Evolutionary conservation across 1,140 invertebrate genomes (phyloP), one percentile per base, ranked within the genome.

Genomic region (Acromyrmex echinatior): DNA sequence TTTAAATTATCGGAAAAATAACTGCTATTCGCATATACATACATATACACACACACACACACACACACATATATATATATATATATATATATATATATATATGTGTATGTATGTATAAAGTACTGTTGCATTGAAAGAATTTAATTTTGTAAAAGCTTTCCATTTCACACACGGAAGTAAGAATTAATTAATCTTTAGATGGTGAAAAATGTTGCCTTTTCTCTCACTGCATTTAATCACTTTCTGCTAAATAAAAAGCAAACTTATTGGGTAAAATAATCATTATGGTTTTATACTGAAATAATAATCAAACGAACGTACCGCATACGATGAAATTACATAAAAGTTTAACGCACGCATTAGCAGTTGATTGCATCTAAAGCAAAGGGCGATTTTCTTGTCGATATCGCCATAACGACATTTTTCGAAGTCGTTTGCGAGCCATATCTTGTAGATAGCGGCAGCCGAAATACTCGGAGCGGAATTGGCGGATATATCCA

Each of bases 401-500:
- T 18, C 81, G 60, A 65, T 14, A 25, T 35, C 3, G 7, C 28
- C 31, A 49, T 5, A 35, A 35, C 31, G 31, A 35, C 74, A 56
- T 66, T 74, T 66, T 79, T 79, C 82, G 49, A 65, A 53, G 12
- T n/a, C 60, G n/a, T 58, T 79, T 62, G 74, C 82, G 82, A 78
- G 74, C 60, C 71, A 60, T 77, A 65, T 53, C 60, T 85, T 53
- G 88, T 65, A 60, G 88, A 82, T 89, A 82, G 70, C 88, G 51
- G 51, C 14, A 53, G 16, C 7, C 88, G 79, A 90, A 89, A 89
- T 89, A 66, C 63, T 78, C 71, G n/a, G 39, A 53, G 39, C 21
- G 65, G 14, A 81, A 82, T 84, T 18, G 77, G 53, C 10, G 58
- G 56, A 39, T 73, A 90, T 91, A 89, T 87, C 88, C 85, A 35